Conservation (phyloP, 2,888 invertebrate species). For the Drosophila kanekoi region DNA sequence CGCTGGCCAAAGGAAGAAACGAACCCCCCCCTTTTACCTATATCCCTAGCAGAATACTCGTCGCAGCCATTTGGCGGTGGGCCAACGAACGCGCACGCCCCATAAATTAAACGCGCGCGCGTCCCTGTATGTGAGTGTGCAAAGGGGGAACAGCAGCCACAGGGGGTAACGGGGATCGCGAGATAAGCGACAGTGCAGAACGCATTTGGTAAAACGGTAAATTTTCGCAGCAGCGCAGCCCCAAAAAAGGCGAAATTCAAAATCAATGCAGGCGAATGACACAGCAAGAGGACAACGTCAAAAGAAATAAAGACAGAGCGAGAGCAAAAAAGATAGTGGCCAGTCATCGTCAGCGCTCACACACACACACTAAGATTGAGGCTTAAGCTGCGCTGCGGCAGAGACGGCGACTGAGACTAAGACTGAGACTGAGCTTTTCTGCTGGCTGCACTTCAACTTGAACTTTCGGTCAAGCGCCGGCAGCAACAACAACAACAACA, state of each 20-base stretch:
- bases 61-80: conserved; percentile 59
- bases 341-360: conserved; percentile 16
- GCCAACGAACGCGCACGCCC: conserved; percentile 68
- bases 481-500: conserved; percentile 17
- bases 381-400: conserved; percentile 7
- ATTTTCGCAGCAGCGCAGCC: conserved; percentile 43
- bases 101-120: conserved; percentile 72
- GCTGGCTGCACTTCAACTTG: conserved; percentile 73
- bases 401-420: not conserved
- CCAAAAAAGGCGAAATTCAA: conserved; percentile 30
- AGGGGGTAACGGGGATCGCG: conserved; percentile 4
- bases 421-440: conserved; percentile 48
- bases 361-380: not conserved
- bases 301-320: conserved; percentile 4
- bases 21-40: not conserved
- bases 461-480: conserved; percentile 60
- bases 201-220: conserved; percentile 66
- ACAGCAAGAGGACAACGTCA: conserved; percentile 28
- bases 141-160: not conserved
- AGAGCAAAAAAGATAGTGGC: conserved; percentile 16
- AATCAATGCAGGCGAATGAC: conserved; percentile 73
- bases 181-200: conserved; percentile 62
- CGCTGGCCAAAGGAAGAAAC: conserved; percentile 17
- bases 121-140: conserved; percentile 31
- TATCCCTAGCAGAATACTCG: not conserved